Conservation (phyloP, 2,797 vertebrate species). For the Cichlasoma orientale region DNA sequence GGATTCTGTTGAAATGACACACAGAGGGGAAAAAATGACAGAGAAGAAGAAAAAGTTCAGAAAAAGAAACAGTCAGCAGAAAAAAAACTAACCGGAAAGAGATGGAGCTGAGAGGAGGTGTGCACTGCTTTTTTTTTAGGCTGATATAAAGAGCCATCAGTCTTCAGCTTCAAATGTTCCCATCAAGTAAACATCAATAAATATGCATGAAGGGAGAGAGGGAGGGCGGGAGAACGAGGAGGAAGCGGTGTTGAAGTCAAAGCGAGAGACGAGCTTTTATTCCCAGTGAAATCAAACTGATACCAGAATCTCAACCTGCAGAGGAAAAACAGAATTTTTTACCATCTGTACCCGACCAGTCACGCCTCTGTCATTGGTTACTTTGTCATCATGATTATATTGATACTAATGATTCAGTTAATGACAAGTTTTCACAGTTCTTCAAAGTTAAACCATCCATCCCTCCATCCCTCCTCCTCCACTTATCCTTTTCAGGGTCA, state of each 20-base stretch:
- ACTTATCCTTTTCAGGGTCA: too few species aligned
- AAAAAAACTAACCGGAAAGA: slow-evolving; percentile 53
- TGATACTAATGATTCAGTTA: not conserved
- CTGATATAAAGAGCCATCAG: slow-evolving; percentile 71
- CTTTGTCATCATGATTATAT: not conserved
- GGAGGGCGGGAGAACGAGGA: not conserved
- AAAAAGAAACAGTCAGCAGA: slow-evolving; percentile 65
- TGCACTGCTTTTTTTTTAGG: slow-evolving; percentile 27
- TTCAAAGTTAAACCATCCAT: not conserved
- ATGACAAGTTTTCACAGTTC: not conserved
- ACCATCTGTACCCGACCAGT: not conserved
- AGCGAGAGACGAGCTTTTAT: not conserved
- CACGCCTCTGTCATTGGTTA: not conserved
- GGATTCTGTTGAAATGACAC: slow-evolving; percentile 57
- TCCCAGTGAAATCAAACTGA: not conserved
- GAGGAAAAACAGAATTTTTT: not conserved
- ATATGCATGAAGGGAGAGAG: slow-evolving; percentile 68
- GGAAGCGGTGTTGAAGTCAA: slow-evolving; percentile 10
- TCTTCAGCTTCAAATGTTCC: slow-evolving; percentile 70
- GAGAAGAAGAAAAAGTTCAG: slow-evolving; percentile 54
- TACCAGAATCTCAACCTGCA: not conserved
- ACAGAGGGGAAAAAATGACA: slow-evolving; percentile 17
- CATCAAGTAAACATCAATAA: slow-evolving; percentile 79
- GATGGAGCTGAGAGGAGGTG: slow-evolving; percentile 54
- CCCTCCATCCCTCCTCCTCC: too few species aligned